phyloP scores from a whole-genome alignment of 2,888 invertebrate genomes.

The Ormyrus nitidulus region DNA sequence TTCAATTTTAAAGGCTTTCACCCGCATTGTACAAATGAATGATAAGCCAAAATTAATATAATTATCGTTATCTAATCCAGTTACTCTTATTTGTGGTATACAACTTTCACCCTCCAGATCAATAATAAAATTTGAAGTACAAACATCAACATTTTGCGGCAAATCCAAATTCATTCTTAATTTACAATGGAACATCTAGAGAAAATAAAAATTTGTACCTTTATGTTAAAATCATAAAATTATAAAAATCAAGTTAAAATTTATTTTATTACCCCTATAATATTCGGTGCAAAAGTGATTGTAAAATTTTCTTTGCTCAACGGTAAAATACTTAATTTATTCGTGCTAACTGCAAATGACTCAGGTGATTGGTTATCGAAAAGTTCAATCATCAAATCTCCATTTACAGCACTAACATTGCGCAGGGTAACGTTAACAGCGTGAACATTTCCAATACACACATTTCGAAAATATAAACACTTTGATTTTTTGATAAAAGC shows the following conservation, averaged over 20 bases:
- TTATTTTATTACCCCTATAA: slow-evolving; percentile 70
- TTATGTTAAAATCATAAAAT: too few species aligned
- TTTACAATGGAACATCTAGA: slow-evolving; percentile 42
- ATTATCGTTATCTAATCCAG: slow-evolving; percentile 54
- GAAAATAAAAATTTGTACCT: too few species aligned
- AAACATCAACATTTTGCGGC: slow-evolving; percentile 59
- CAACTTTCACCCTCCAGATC: slow-evolving; percentile 74
- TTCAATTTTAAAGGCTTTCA: slow-evolving; percentile 67
- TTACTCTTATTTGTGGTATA: slow-evolving; percentile 74
- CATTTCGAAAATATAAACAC: slow-evolving; percentile 72
- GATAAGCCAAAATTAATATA: slow-evolving; percentile 70
- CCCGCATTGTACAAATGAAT: slow-evolving; percentile 63
- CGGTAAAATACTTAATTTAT: slow-evolving; percentile 68
- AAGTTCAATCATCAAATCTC: slow-evolving; percentile 63
- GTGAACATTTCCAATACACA: slow-evolving; percentile 70
- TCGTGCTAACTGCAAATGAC: slow-evolving; percentile 71
- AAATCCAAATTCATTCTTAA: slow-evolving; percentile 65
- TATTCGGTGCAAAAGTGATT: slow-evolving; percentile 73
- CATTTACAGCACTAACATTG: slow-evolving; percentile 73
- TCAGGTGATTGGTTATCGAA: slow-evolving; percentile 36
- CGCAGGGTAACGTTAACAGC: slow-evolving; percentile 70
- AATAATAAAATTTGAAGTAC: slow-evolving; percentile 59
- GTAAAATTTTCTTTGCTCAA: slow-evolving; percentile 69
- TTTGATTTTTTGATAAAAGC: slow-evolving; percentile 71
- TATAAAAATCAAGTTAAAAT: too few species aligned